These are phyloP conservation scores for Halichoeres trimaculatus DNA, from an alignment of 2,113 vertebrate genomes.

Conservation along the genomic window DNA sequence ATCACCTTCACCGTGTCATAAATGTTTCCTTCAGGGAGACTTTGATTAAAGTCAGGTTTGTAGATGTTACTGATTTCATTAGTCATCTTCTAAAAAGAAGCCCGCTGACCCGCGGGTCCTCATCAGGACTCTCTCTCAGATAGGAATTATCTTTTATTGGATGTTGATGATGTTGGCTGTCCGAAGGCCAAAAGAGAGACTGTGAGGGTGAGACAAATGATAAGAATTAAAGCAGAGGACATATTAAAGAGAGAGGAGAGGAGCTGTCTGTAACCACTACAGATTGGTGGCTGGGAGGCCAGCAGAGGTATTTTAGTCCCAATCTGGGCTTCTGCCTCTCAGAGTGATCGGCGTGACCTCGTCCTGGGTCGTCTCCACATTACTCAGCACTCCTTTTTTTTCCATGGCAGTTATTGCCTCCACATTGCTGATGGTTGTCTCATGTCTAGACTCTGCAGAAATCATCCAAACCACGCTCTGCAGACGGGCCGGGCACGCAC, in stretches of 20 bases:
- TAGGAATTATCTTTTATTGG: slow-evolving; percentile 69
- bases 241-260: slow-evolving; percentile 48
- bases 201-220: slow-evolving; percentile 37
- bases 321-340: slow-evolving; percentile 30
- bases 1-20: neutral
- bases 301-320: slow-evolving; percentile 51
- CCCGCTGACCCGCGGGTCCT: slow-evolving; percentile 45
- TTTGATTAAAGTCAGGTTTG: slow-evolving; percentile 17
- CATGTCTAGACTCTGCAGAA: slow-evolving; percentile 13
- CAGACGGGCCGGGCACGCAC: slow-evolving; percentile 7
- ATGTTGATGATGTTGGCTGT: slow-evolving; percentile 74
- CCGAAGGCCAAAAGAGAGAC: slow-evolving; percentile 26
- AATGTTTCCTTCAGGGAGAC: slow-evolving; percentile 39
- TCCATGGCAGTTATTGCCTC: slow-evolving; percentile 20
- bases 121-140: slow-evolving; percentile 55
- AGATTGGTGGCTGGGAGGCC: slow-evolving; percentile 30
- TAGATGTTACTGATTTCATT: slow-evolving; percentile 45
- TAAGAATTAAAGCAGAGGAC: slow-evolving; percentile 57
- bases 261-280: slow-evolving; percentile 39
- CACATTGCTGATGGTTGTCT: slow-evolving; percentile 26
- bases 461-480: slow-evolving; percentile 9
- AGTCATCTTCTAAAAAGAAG: slow-evolving; percentile 51
- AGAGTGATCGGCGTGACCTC: slow-evolving; percentile 45
- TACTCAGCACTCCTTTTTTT: slow-evolving; percentile 53
- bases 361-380: slow-evolving; percentile 34